Conservation (phyloP, 2,888 invertebrate species). For the Hydropsyche betteni region DNA sequence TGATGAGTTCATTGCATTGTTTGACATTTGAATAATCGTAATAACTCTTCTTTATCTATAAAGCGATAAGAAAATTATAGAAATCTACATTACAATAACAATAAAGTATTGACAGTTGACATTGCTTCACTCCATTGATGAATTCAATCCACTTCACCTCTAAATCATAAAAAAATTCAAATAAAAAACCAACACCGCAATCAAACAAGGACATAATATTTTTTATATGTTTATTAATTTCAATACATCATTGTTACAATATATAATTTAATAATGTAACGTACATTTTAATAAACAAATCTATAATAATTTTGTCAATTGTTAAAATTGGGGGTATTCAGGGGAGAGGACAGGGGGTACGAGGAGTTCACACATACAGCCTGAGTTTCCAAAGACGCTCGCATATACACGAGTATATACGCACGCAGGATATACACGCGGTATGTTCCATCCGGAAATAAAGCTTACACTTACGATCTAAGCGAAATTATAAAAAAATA, state of each 20-base stretch:
- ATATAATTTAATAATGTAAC: conserved; percentile 40
- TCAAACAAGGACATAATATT: too few relatives aligned
- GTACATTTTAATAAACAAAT: conserved; percentile 39
- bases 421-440: background rate
- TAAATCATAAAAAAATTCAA: background rate
- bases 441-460: conserved; percentile 6
- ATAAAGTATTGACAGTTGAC: too few relatives aligned
- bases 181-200: background rate
- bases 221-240: conserved; percentile 27
- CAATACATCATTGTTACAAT: conserved; percentile 37
- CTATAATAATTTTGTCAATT: conserved; percentile 35
- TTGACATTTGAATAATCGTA: too few relatives aligned
- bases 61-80: too few relatives aligned
- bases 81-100: too few relatives aligned
- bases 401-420: background rate
- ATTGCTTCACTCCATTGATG: too few relatives aligned
- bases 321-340: background rate
- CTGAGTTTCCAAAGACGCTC: background rate
- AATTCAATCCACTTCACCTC: too few relatives aligned
- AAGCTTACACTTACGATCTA: conserved; percentile 40
- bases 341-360: conserved; percentile 3
- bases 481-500: conserved; percentile 37
- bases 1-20: too few relatives aligned
- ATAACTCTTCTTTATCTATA: too few relatives aligned
- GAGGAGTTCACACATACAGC: background rate